Base-by-base conservation (phyloP, 2,797 vertebrate species). In the Pipistrellus pipistrellus region DNA sequence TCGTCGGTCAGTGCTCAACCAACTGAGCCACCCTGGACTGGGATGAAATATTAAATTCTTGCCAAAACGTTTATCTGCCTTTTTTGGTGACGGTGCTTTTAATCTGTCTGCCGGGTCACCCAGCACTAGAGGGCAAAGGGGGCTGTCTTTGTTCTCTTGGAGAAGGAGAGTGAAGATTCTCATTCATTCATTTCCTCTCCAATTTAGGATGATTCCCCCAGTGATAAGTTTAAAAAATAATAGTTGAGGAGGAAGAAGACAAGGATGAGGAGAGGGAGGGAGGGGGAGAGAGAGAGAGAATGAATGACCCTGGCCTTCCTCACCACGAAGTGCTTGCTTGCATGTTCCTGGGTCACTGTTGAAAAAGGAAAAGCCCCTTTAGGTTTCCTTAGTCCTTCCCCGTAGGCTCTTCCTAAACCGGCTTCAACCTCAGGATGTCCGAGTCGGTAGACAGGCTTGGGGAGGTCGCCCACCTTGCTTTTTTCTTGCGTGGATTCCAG, bases 161-260 rank as follows among this genome's bases (percentile, higher is more conserved):
- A 51, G 30, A 83, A 59, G 13, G 71, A 72, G 62, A 88, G 27
- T 21, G 4, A 93, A 44, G 46, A 21, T 9, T 68, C 78, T 64
- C 18, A 48, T 20, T 48, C 21, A 30, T 59, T 91, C 21, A 6
- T 32, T 85, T 91, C 17, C n/a, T 80, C 44, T 85, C 32, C 23
- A 32, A 6, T 85, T 62, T 51, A 66, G 44, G 53, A 20, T 82
- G 69, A 46, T 55, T 83, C 89, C 68, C 32, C 64, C 44, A 81
- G 25, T 44, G 35, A 8, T 41, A 8, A 71, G 21, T 71, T 86
- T 72, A 23, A 17, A 77, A 68, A 25, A 72, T 41, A 53, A 53
- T 51, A 48, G 9, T 21, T 46, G 6, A 41, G 12, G 62, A 81
- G 32, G 17, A 75, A 62, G 53, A 41, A 30, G 6, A 57, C 5